A percentile compares a stretch with the other conserved stretches of the same genome.
Conservation (phyloP, 2,888 invertebrate genomes). For the Meteorus cinctellus region DNA sequence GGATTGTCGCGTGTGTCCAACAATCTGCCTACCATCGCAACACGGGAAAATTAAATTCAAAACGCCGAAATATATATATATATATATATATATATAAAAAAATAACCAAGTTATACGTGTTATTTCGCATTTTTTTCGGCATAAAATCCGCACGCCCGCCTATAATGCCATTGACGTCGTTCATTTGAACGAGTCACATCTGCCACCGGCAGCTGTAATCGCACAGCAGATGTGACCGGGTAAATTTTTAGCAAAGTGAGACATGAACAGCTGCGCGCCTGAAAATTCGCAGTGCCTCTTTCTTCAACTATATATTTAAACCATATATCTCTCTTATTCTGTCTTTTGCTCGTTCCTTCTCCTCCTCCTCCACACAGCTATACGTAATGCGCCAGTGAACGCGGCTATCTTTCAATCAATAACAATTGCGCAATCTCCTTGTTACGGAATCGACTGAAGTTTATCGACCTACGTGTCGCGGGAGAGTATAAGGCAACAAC, state of each 20-base stretch:
- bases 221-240: constrained; percentile 63
- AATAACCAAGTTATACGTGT: not conserved
- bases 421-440: constrained; percentile 48
- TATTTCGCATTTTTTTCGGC: not conserved
- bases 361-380: constrained; percentile 6
- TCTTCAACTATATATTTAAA: not conserved
- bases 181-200: constrained; percentile 51
- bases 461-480: constrained; percentile 38
- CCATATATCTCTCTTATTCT: not conserved
- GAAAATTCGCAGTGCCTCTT: constrained; percentile 14
- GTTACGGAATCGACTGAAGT: constrained; percentile 19
- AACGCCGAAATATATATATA: not conserved
- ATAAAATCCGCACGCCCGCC: not conserved
- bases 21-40: constrained; percentile 49
- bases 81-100: not conserved
- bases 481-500: constrained; percentile 9
- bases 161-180: constrained; percentile 2
- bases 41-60: constrained; percentile 16
- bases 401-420: constrained; percentile 38
- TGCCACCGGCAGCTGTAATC: constrained; percentile 62
- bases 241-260: constrained; percentile 30
- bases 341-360: constrained; percentile 3
- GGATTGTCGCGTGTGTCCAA: constrained; percentile 58
- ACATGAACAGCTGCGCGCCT: constrained; percentile 36
- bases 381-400: constrained; percentile 25